Evolutionary conservation across 1,140 invertebrate species (phyloP).

Genomic region (Drosophila triauraria): DNA sequence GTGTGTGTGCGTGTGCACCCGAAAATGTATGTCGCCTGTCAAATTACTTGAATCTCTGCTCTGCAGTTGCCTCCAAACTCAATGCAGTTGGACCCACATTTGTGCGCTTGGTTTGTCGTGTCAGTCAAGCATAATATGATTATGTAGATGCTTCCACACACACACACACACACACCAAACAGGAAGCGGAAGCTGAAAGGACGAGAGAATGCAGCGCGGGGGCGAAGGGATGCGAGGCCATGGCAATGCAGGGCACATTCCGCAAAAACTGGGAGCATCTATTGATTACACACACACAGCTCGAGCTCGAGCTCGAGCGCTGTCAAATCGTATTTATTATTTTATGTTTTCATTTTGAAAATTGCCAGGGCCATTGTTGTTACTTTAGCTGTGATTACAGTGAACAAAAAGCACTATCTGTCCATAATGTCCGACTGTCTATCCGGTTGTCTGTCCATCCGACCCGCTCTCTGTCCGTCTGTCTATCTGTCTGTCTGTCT

Average conservation of each 20-base stretch:
- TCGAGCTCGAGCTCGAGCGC: slow-evolving; percentile 24
- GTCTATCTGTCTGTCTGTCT: slow-evolving; percentile 15
- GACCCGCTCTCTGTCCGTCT: not conserved
- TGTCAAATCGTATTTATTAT: slow-evolving; percentile 83
- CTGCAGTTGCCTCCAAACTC: slow-evolving; percentile 50
- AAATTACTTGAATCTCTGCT: slow-evolving; percentile 82
- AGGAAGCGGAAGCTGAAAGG: slow-evolving; percentile 35
- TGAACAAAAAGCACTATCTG: slow-evolving; percentile 78
- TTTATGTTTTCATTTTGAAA: slow-evolving; percentile 83
- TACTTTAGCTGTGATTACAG: slow-evolving; percentile 70
- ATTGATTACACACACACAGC: slow-evolving; percentile 36
- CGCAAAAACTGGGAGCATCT: slow-evolving; percentile 51
- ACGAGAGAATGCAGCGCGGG: slow-evolving; percentile 11
- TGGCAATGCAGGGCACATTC: slow-evolving; percentile 3
- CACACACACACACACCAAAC: slow-evolving; percentile 26
- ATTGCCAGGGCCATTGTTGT: slow-evolving; percentile 63
- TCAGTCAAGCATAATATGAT: slow-evolving; percentile 83
- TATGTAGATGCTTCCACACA: slow-evolving; percentile 72
- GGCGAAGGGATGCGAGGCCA: not conserved
- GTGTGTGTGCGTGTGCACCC: slow-evolving; percentile 37
- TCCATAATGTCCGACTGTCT: slow-evolving; percentile 66
- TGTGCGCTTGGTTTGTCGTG: slow-evolving; percentile 82
- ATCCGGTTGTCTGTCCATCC: slow-evolving; percentile 26
- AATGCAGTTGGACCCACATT: slow-evolving; percentile 82
- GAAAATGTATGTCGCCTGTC: slow-evolving; percentile 82